phyloP scores from a whole-genome alignment of 2,113 vertebrate genomes.

The Aptenodytes patagonicus region DNA sequence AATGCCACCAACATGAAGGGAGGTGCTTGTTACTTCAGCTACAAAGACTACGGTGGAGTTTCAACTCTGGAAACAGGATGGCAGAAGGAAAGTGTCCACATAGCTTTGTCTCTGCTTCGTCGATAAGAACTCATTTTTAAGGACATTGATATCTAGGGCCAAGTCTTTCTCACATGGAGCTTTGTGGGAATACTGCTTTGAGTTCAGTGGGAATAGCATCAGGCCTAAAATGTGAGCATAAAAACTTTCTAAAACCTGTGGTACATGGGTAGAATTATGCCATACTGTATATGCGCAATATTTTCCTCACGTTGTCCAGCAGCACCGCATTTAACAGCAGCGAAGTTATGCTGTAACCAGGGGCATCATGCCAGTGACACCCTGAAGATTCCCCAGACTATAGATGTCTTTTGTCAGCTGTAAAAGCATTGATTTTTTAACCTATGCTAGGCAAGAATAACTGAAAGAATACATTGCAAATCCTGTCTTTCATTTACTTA shows the following conservation, averaged over 20 bases:
- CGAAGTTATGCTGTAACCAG: background rate
- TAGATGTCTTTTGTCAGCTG: background rate
- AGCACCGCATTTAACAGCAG: background rate
- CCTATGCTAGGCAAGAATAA: background rate
- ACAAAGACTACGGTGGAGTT: background rate
- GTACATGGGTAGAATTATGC: background rate
- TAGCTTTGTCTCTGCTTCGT: background rate
- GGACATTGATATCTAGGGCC: background rate
- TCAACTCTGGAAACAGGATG: background rate
- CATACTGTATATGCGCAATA: fast-evolving
- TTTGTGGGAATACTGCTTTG: background rate
- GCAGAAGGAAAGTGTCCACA: background rate
- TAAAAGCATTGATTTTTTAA: background rate
- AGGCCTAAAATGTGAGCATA: background rate
- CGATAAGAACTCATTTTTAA: background rate
- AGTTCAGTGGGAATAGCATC: background rate
- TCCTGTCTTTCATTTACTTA: background rate
- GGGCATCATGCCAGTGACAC: background rate
- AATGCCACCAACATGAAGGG: background rate
- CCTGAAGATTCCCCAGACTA: background rate
- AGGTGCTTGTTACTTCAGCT: background rate
- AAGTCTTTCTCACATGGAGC: background rate
- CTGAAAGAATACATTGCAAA: background rate
- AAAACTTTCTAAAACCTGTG: background rate
- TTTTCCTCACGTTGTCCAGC: background rate